Evolutionary conservation across 1,140 invertebrate species (phyloP), one percentile per base, ranked within the genome.

Genomic region (Melitaea cinxia): DNA sequence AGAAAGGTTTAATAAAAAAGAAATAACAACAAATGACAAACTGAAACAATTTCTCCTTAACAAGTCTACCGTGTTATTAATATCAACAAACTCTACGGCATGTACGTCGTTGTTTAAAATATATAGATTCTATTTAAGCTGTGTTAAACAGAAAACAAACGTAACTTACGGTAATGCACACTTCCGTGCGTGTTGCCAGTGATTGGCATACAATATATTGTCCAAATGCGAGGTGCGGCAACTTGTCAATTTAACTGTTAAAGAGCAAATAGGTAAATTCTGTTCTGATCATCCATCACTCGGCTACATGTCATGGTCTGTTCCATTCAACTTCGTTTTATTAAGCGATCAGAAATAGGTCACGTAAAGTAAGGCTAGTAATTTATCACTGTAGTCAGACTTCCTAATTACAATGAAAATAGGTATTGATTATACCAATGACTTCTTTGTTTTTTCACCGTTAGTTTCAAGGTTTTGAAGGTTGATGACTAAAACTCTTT

Each of bases 201-300:
- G 85, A 86, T 85, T 88, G 85, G 80, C 83, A 80, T 73, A 85
- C 85, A 85, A 85, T 88, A 82, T 80, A 80, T 81, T 77, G 82
- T 80, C 71, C 68, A 55, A 78, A 80, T 69, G 68, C 75, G 66
- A 84, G 83, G 85, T 84, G 83, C 82, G 83, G 67, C 75, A 62
- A 65, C 19, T n/a, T 65, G 68, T 58, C 68, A 62, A 75, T 39
- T 73, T 77, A 82, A 88, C 83, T 84, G 77, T 71, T 72, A 72
- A 73, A 68, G 72, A 73, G 77, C 74, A 39, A 73, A 81, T 75
- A 77, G 76, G 70, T 54, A 53, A 73, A 66, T 65, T 70, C 59
- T 72, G 74, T 47, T 47, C 21, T 70, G 56, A 33, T 35, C 59
- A 68, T 68, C 59, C 65, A 68, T 68, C 65, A 68, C 65, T 12